These are phyloP conservation scores for Sinotaia quadrata DNA, from an alignment of 2,888 invertebrate species.

Conservation along the genomic window DNA sequence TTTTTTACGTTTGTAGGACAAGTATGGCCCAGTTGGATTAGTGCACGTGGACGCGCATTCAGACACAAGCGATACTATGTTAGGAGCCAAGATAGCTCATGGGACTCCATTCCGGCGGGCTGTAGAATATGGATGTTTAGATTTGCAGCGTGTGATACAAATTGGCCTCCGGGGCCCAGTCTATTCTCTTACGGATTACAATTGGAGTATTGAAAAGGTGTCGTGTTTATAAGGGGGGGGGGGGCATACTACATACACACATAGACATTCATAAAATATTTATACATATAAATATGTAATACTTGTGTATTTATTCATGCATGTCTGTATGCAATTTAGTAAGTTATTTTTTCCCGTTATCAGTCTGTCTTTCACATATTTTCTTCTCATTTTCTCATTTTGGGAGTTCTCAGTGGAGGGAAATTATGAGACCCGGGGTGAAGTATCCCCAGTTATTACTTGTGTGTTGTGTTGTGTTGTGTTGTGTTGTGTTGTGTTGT, in stretches of 20 bases:
- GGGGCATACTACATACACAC: neutral
- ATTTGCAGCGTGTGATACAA: slow-evolving; percentile 65
- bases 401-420: too few relatives aligned
- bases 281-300: too few relatives aligned
- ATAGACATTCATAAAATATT: neutral
- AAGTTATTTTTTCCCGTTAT: neutral
- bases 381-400: too few relatives aligned
- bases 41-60: slow-evolving; percentile 72
- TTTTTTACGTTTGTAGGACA: slow-evolving; percentile 60
- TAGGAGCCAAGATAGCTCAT: slow-evolving; percentile 68
- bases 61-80: slow-evolving; percentile 67
- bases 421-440: too few relatives aligned
- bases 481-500: too few relatives aligned
- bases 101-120: slow-evolving; percentile 71
- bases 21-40: slow-evolving; percentile 70
- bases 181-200: slow-evolving; percentile 55
- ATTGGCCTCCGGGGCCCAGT: slow-evolving; percentile 70
- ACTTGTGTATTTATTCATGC: too few relatives aligned
- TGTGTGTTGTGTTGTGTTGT: too few relatives aligned
- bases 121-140: slow-evolving; percentile 69
- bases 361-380: neutral
- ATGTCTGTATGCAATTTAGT: neutral
- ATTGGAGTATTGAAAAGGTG: slow-evolving; percentile 65
- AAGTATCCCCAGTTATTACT: too few relatives aligned
- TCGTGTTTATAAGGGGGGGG: neutral